Evolutionary conservation across 2,113 vertebrate species (phyloP).

Genomic region (Scortum barcoo): DNA sequence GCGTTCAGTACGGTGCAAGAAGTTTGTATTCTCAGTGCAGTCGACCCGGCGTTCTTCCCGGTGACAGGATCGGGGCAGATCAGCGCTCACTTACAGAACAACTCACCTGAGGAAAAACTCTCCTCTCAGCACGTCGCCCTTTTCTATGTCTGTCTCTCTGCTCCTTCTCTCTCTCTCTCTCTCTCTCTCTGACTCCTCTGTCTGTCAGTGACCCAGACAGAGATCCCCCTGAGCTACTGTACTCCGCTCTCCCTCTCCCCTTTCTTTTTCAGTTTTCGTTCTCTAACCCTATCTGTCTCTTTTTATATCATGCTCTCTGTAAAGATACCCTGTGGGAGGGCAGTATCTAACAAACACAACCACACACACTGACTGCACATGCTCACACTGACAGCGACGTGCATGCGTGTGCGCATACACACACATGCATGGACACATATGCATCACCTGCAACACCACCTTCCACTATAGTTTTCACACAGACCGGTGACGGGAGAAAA

Average conservation of each 20-base stretch:
- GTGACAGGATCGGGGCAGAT: conserved; percentile 80
- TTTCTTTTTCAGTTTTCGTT: conserved; percentile 70
- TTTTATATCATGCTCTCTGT: conserved; percentile 76
- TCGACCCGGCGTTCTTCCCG: conserved; percentile 66
- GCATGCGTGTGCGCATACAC: neutral
- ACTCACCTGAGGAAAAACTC: conserved; percentile 84
- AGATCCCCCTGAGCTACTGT: conserved; percentile 76
- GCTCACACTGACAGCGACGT: conserved; percentile 38
- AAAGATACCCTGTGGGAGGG: conserved; percentile 77
- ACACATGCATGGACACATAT: conserved; percentile 31
- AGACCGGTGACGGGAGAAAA: conserved; percentile 66
- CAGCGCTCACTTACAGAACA: conserved; percentile 80
- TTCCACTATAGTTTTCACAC: conserved; percentile 50
- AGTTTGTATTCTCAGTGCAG: conserved; percentile 76
- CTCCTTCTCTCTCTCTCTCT: conserved; percentile 42
- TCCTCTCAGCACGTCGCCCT: conserved; percentile 62
- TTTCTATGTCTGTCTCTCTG: conserved; percentile 56
- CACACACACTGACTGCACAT: conserved; percentile 53
- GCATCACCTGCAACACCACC: conserved; percentile 54
- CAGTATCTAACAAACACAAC: conserved; percentile 65
- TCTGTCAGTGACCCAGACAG: conserved; percentile 80
- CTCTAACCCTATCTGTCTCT: conserved; percentile 81
- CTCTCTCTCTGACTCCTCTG: conserved; percentile 53
- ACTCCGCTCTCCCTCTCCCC: conserved; percentile 64
- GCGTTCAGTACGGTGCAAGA: conserved; percentile 34